Conservation (phyloP, 2,113 vertebrate genomes). For the Trinectes maculatus region DNA sequence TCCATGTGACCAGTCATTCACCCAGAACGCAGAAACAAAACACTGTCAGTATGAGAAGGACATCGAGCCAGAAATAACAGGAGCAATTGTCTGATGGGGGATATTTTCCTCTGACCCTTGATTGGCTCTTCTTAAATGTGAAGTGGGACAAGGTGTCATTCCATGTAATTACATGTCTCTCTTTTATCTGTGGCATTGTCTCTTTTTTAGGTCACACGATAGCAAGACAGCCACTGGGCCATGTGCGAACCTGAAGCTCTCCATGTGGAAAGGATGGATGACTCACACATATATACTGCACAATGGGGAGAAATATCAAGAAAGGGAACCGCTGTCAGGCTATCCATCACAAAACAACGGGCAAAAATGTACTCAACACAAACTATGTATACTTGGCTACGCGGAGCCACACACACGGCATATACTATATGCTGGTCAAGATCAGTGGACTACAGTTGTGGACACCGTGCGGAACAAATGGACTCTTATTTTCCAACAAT, state of each 20-base stretch:
- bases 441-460: conserved; percentile 49
- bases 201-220: conserved; percentile 92
- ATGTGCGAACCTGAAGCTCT: conserved; percentile 59
- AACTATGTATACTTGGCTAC: conserved; percentile 34
- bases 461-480: conserved; percentile 43
- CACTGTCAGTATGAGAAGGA: conserved; percentile 30
- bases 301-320: conserved; percentile 39
- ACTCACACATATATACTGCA: conserved; percentile 56
- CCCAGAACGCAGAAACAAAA: conserved; percentile 21
- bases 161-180: conserved; percentile 42
- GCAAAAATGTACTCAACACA: conserved; percentile 50
- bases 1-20: conserved; percentile 27
- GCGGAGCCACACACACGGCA: conserved; percentile 24
- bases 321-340: conserved; percentile 49
- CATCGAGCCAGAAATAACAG: background rate
- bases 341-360: conserved; percentile 63
- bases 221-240: conserved; percentile 80
- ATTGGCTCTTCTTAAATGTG: conserved; percentile 33
- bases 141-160: conserved; percentile 13
- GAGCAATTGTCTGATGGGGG: conserved; percentile 23
- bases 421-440: conserved; percentile 36
- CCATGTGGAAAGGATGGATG: conserved; percentile 61
- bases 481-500: conserved; percentile 45
- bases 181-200: conserved; percentile 34
- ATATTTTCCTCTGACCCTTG: conserved; percentile 30